Evolutionary conservation across 1,140 invertebrate genomes (phyloP), one percentile per base, ranked within the genome.

Genomic region (Drosophila sproati): DNA sequence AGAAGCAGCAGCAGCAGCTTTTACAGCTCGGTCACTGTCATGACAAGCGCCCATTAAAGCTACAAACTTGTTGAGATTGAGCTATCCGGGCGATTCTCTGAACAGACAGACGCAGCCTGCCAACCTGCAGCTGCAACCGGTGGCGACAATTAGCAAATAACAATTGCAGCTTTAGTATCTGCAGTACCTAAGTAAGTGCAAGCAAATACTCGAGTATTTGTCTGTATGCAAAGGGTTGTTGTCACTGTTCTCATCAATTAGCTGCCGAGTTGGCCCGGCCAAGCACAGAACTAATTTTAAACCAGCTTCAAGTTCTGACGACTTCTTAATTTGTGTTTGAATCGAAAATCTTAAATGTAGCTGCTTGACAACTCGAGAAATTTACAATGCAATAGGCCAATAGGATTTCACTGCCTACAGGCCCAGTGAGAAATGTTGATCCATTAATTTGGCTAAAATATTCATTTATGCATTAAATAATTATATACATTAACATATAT

Each of bases 141-240:
- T 55, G 48, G 59, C 60, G 51, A 61, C 71, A 39, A 45, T 61
- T 66, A 29, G 10, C 20, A 56, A 57, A 50, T 45, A 70, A 47
- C 72, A 70, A 64, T 73, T 68, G 81, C 73, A 73, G 68, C 1
- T 20, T 20, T 20, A 20, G 20, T 20, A n/a, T 56, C 10, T 43
- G 10, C 20, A 20, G 5, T 34, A 50, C 37, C 79, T 75, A 75
- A 82, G 81, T 85, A 72, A 85, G 82, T 87, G 69, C 80, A 82
- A 54, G 83, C 73, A 87, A 87, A 87, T 64, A 86, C 76, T 86
- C 28, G 31, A 77, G 41, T 10, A 52, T 43, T 57, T 51, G 35
- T 3, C 41, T 4, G 31, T n/a, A 45, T 12, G 8, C 32, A 59
- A 6, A 62, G 39, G 39, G 8, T n/a, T 71, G 12, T 47, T 55